phyloP scores from a whole-genome alignment of 2,797 vertebrate species.

The Pterois miles region DNA sequence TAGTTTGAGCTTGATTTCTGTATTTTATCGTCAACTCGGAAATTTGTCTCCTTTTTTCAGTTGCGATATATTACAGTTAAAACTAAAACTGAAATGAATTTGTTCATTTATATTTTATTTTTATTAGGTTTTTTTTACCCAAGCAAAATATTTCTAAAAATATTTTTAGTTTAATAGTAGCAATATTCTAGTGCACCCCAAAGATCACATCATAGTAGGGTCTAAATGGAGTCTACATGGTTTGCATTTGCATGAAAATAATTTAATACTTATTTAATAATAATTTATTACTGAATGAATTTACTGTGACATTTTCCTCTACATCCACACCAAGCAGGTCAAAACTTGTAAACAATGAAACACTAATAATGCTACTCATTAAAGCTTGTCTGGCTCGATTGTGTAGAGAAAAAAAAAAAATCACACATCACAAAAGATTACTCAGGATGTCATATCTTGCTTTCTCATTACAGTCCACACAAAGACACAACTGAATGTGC shows the following conservation, averaged over 20 bases:
- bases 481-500: slow-evolving; percentile 51
- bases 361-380: slow-evolving; percentile 8
- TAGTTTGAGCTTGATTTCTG: no score
- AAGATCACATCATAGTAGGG: neutral
- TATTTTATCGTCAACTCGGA: no score
- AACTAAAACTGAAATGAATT: no score
- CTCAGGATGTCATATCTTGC: slow-evolving; percentile 19
- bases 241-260: slow-evolving; percentile 2
- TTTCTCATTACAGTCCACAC: slow-evolving; percentile 56
- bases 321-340: neutral
- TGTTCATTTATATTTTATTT: no score
- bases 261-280: no score
- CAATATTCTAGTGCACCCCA: neutral
- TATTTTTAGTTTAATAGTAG: no score
- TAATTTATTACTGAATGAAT: neutral
- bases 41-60: no score
- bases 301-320: neutral
- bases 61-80: no score
- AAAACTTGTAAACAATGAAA: neutral
- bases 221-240: neutral
- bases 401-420: slow-evolving; percentile 19
- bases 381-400: slow-evolving; percentile 7
- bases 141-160: no score
- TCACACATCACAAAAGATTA: slow-evolving; percentile 27
- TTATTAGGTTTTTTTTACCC: no score